These are phyloP conservation scores for Periparus ater DNA, from an alignment of 2,797 vertebrate genomes.

Conservation along the genomic window DNA sequence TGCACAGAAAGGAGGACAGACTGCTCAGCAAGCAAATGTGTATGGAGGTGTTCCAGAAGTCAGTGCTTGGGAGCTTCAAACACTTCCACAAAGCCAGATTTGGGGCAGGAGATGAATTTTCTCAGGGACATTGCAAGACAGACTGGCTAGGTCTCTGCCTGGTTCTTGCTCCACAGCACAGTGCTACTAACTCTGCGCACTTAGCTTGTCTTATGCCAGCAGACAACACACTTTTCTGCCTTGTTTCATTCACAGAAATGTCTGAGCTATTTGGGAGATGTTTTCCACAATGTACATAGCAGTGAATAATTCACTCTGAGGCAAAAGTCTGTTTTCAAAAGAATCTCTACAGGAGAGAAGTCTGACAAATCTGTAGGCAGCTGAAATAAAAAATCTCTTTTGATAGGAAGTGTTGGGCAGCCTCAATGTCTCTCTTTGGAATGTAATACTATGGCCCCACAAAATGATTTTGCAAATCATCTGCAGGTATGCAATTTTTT, in stretches of 20 bases:
- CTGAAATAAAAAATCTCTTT: neutral
- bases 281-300: neutral
- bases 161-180: neutral
- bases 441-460: neutral
- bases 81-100: neutral
- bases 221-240: neutral
- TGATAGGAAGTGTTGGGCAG: neutral
- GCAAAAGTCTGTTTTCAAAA: neutral
- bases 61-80: neutral
- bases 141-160: neutral
- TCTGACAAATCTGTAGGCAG: neutral
- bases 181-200: neutral
- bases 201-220: neutral
- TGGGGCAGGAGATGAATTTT: neutral
- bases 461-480: neutral
- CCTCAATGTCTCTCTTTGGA: neutral
- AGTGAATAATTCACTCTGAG: neutral
- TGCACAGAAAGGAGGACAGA: neutral
- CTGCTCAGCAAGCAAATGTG: neutral
- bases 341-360: neutral
- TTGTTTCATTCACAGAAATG: neutral
- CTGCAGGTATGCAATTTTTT: constrained; percentile 22
- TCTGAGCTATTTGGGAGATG: neutral
- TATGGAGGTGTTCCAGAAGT: neutral
- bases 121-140: neutral